A percentile compares a stretch with the other conserved stretches of the same genome.
These are phyloP conservation scores for Yponomeuta malinellus DNA, from an alignment of 2,888 invertebrate species.

Conservation along the genomic window DNA sequence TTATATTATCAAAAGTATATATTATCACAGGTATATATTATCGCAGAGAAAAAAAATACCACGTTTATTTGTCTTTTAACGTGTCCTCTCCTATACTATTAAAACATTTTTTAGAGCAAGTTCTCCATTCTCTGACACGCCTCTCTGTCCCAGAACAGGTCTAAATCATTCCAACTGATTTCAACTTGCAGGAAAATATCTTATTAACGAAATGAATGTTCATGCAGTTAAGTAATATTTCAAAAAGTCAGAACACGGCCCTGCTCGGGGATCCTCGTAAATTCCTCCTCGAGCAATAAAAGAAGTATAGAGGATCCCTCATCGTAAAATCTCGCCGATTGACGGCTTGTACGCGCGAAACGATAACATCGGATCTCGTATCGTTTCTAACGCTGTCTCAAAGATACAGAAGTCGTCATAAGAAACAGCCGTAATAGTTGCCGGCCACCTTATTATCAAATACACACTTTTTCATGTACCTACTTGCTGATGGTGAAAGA, in stretches of 20 bases:
- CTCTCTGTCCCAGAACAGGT: too few species aligned
- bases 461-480: too few species aligned
- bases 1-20: too few species aligned
- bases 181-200: background rate
- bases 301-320: background rate
- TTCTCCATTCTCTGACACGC: too few species aligned
- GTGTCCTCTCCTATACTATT: too few species aligned
- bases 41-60: too few species aligned
- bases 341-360: background rate
- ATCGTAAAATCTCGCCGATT: constrained; percentile 1
- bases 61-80: too few species aligned
- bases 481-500: too few species aligned
- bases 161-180: background rate
- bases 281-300: background rate
- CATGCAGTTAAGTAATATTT: background rate
- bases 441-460: too few species aligned
- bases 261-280: background rate
- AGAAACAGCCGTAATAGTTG: too few species aligned
- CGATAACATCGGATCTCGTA: background rate
- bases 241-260: background rate
- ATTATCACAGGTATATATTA: too few species aligned
- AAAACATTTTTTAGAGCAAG: too few species aligned
- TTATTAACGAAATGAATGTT: background rate
- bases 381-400: background rate
- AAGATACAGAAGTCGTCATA: background rate